Base-by-base conservation (phyloP, 2,888 invertebrate genomes). In the Polymixis lichenea region DNA sequence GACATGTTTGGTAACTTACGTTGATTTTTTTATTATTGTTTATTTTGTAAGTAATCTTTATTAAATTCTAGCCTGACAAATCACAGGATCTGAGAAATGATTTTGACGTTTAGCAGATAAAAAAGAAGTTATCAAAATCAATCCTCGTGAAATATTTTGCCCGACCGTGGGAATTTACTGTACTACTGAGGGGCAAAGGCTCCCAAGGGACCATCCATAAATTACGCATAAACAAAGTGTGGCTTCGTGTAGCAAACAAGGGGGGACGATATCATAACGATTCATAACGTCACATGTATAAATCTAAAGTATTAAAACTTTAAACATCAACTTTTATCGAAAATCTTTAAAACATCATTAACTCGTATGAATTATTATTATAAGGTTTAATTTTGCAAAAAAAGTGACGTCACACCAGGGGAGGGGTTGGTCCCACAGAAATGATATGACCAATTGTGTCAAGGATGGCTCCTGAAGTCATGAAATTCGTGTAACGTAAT, bases 21-120 rank as follows among this genome's bases (percentile, higher is more conserved):
- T 49, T 49, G 38, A 55, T 60, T 74, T 17, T 46, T 77, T 53
- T 46, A 79, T 78, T 49, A 65, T 28, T 28, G 25, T 65, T 25
- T 19, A 7, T 19, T 7, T 65, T 19, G 19, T 46, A 28, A 22
- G 22, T 22, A 3, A 46, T 22, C 17, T 25, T 46, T 46, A 3
- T 46, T 5, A 43, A 64, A 43, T 64, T 43, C 17, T 19, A 19
- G 25, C 25, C 19, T 25, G 19, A 25, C 7, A 46, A 49, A 9
- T 53, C 28, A 28, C 15, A 66, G 28, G 15, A 66, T 22, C 6
- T 17, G 32, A 53, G 51, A n/a, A n/a, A 53, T 17, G 6, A 22
- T n/a, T 22, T 17, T n/a, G 32, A 51, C 1, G 9, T 17, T 4
- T n/a, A 13, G 19, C 25, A 13, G 11, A 65, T 6, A 32, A 28